These are phyloP conservation scores for Cynodonichthys magdalenae DNA, from an alignment of 2,797 vertebrate species.

Conservation along the genomic window DNA sequence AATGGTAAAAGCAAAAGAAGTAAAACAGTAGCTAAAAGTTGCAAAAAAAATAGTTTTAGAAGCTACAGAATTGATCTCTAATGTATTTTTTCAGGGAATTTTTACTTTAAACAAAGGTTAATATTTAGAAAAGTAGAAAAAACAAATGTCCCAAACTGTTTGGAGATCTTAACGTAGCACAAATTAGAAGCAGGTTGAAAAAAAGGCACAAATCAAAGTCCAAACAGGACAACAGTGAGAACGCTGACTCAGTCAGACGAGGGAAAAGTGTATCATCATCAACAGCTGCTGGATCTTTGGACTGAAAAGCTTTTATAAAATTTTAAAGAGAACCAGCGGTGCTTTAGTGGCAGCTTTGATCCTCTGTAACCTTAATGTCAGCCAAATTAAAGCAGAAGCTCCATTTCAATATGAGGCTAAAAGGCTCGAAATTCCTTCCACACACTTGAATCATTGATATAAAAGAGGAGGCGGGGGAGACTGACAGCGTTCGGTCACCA, in stretches of 20 bases:
- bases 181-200: too few species aligned
- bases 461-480: not conserved
- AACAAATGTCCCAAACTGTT: too few species aligned
- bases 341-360: constrained; percentile 45
- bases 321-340: constrained; percentile 4
- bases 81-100: too few species aligned
- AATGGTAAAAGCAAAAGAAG: too few species aligned
- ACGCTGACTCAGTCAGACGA: too few species aligned
- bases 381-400: constrained; percentile 44
- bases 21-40: too few species aligned
- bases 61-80: too few species aligned
- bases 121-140: too few species aligned
- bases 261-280: not conserved
- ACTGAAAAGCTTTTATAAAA: constrained; percentile 23
- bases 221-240: not conserved
- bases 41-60: too few species aligned
- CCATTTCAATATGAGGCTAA: constrained; percentile 41
- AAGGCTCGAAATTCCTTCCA: constrained; percentile 28
- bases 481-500: not conserved
- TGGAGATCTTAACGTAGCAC: too few species aligned
- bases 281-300: constrained; percentile 13
- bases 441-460: constrained; percentile 45
- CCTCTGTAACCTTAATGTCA: constrained; percentile 45
- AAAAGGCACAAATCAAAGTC: not conserved
- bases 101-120: too few species aligned